Base-by-base conservation (phyloP, 1,140 invertebrate species). In the Lordiphosa clarofinis region DNA sequence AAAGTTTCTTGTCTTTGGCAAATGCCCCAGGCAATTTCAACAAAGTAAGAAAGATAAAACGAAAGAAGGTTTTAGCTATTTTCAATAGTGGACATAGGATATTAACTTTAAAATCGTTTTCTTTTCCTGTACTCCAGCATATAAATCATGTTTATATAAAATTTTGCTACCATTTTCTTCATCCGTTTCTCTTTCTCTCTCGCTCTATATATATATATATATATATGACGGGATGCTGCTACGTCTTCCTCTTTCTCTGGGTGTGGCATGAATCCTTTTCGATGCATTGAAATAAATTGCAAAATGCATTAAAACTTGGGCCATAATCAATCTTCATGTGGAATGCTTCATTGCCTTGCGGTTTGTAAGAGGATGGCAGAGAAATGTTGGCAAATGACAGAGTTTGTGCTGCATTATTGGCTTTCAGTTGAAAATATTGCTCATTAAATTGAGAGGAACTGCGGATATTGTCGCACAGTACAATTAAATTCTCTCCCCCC, bases 271-370 rank as follows among this genome's bases (percentile, higher is more conserved):
- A 38, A 69, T 78, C 64, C 69, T 78, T 73, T 57, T 31, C 61
- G 50, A 61, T 82, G 66, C 76, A 81, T 81, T 82, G 76, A 81
- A 71, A 81, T 82, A 81, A 68, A 68, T 68, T 58, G 64, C 63
- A 60, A 68, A 54, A 69, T 60, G 56, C 55, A 68, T 68, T 68
- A 68, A 55, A 75, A 81, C 72, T 82, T 63, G 61, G 60, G 72
- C 76, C 62, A 75, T 81, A 81, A 81, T 81, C 75, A 81, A 81
- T 81, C 75, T 82, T 81, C 62, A 82, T 81, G 58, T 72, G 28
- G 31, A 40, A 15, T 49, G 47, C 33, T 49, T 49, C 31, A 35
- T 49, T 49, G 47, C 47, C 19, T 36, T 37, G 47, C n/a, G 43
- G 43, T 46, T 46, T 28, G 28, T 3, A 28, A 31, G 28, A 24